These are phyloP conservation scores for Macrosteles quadrilineatus DNA, from an alignment of 1,140 invertebrate species.

Conservation along the genomic window DNA sequence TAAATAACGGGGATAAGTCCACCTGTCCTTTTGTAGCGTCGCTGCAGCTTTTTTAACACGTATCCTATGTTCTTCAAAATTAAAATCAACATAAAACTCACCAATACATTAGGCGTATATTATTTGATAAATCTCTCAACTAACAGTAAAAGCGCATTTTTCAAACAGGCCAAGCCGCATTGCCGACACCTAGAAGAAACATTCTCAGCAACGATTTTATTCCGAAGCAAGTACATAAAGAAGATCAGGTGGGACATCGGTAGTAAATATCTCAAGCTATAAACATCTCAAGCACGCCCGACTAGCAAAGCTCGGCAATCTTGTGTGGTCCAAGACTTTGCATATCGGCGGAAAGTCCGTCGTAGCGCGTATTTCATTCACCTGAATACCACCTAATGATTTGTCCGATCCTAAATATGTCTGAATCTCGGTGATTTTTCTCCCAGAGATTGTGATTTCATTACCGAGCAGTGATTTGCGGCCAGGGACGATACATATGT, in stretches of 20 bases:
- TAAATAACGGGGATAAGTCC: neutral
- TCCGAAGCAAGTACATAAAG: too few relatives aligned
- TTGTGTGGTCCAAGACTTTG: neutral
- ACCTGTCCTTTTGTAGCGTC: too few relatives aligned
- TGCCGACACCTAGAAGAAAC: too few relatives aligned
- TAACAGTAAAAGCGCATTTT: too few relatives aligned
- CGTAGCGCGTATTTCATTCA: neutral
- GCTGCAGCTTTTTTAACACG: too few relatives aligned
- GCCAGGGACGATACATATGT: neutral
- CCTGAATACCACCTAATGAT: neutral
- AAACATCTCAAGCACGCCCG: too few relatives aligned
- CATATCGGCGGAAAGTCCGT: neutral
- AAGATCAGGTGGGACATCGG: neutral
- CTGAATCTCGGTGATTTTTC: neutral
- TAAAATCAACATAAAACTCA: too few relatives aligned
- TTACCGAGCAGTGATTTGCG: conserved; percentile 6
- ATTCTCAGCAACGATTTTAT: too few relatives aligned
- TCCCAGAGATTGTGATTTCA: neutral
- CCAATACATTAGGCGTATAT: too few relatives aligned
- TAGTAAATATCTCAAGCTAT: neutral
- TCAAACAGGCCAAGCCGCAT: too few relatives aligned
- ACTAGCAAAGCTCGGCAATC: neutral
- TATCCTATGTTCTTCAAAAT: too few relatives aligned
- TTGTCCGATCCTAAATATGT: conserved; percentile 2
- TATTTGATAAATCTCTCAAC: too few relatives aligned